Evolutionary conservation across 2,888 invertebrate species (phyloP), one percentile per base, ranked within the genome.

Genomic region (Thera obeliscata): DNA sequence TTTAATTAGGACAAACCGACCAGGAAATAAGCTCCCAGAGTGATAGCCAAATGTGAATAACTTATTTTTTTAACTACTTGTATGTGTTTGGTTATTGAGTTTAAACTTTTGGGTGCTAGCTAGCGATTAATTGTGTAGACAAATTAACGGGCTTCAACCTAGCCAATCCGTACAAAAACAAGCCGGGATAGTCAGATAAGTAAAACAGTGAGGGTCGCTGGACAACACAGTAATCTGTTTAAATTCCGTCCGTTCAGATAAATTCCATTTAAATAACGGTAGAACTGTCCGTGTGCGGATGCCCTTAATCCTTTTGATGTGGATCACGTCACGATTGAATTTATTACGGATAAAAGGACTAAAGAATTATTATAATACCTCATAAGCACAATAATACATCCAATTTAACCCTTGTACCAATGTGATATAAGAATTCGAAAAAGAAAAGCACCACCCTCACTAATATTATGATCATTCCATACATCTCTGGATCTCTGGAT

Each of bases 181-280:
- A 63, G 52, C 66, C 71, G 64, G 75, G 66, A 77, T 80, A 80
- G 78, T 78, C 75, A 73, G 80, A 77, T 80, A 79, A 81, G 77
- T 81, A 81, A 75, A 81, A 76, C 78, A 78, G 72, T 76, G 78
- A 56, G 77, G 80, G 76, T 79, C 73, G 71, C 63, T 77, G 80
- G 72, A 72, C 78, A 33, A 57, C 5, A 48, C 79, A 76, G 72
- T 88, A 88, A 89, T 89, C 89, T 84, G 82, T 85, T 87, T 87
- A 83, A 84, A 86, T 81, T 83, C 83, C 81, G 74, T 80, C 82
- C 81, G 78, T 83, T 83, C 82, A 86, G 86, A 87, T 88, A 87
- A 88, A 89, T 88, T 86, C 85, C 81, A 81, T 86, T 87, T 84
- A 87, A 87, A 88, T 86, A 85, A 81, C 86, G 85, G 83, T 86